phyloP scores from a whole-genome alignment of 2,113 vertebrate genomes.

The Syngnathus scovelli region DNA sequence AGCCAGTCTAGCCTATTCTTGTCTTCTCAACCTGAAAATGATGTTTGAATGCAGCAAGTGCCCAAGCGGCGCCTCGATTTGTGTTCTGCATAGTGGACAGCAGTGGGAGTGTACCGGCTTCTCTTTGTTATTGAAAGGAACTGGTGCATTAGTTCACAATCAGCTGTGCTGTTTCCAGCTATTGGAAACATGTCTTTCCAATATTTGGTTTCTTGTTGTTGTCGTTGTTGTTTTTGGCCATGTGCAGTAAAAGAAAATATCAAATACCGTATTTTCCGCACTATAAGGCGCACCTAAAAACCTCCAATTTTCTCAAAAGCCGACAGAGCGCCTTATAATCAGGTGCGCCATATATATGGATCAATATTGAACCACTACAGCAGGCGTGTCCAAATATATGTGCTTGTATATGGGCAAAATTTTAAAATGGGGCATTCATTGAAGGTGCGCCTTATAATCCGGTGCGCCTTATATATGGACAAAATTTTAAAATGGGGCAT shows the following conservation, averaged over 20 bases:
- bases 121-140: slow-evolving; percentile 5
- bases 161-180: not conserved
- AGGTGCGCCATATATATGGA: too few species aligned
- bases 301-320: too few species aligned
- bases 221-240: not conserved
- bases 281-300: too few species aligned
- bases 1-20: too few species aligned
- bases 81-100: not conserved
- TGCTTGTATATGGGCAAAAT: too few species aligned
- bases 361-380: too few species aligned
- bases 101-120: not conserved
- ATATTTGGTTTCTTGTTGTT: not conserved
- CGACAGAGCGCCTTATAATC: too few species aligned
- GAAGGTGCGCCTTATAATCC: too few species aligned
- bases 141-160: not conserved
- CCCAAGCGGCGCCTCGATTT: not conserved
- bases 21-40: not conserved
- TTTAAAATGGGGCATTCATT: too few species aligned
- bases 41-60: not conserved
- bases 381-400: too few species aligned
- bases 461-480: too few species aligned
- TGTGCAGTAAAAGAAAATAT: not conserved
- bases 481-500: too few species aligned
- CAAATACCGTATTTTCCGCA: not conserved
- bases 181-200: not conserved